Conservation (phyloP, 2,797 vertebrate species). For the Lophius americanus region DNA sequence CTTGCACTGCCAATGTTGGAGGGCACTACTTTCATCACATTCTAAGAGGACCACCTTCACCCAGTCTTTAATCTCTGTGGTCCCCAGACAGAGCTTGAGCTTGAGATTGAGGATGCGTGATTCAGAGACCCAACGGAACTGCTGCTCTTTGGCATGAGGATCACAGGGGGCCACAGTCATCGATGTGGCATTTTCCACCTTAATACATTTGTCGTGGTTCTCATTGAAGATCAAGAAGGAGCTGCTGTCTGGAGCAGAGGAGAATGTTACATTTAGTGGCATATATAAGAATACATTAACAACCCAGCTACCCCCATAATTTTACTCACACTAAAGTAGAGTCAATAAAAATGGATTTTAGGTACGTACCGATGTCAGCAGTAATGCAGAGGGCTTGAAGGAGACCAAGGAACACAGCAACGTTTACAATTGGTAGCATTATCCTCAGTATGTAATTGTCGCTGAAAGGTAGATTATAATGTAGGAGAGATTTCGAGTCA, state of each 20-base stretch:
- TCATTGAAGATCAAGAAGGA: constrained; percentile 93
- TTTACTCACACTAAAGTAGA: neutral
- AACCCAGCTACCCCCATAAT: too few species aligned
- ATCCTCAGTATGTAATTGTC: constrained; percentile 43
- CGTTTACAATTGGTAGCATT: constrained; percentile 58
- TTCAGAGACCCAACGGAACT: constrained; percentile 92
- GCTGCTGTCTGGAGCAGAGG: constrained; percentile 79
- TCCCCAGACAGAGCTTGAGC: constrained; percentile 89
- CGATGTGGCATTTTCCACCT: constrained; percentile 73
- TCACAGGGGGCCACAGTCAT: constrained; percentile 80
- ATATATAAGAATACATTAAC: neutral
- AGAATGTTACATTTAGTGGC: constrained; percentile 4
- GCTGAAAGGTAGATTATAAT: constrained; percentile 32
- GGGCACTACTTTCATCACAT: constrained; percentile 85
- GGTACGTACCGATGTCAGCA: constrained; percentile 76
- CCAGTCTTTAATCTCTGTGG: constrained; percentile 86
- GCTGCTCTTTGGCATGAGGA: constrained; percentile 82
- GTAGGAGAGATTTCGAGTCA: constrained; percentile 43
- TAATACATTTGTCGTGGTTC: constrained; percentile 89
- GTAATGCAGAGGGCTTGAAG: constrained; percentile 63
- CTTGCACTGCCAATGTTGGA: constrained; percentile 96
- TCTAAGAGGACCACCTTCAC: constrained; percentile 84
- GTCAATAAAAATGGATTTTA: neutral
- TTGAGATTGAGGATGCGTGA: constrained; percentile 88
- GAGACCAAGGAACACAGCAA: constrained; percentile 76